A percentile compares a stretch with the other conserved stretches of the same genome.
Evolutionary conservation across 2,113 vertebrate genomes (phyloP).

Genomic region (Nanorana parkeri): DNA sequence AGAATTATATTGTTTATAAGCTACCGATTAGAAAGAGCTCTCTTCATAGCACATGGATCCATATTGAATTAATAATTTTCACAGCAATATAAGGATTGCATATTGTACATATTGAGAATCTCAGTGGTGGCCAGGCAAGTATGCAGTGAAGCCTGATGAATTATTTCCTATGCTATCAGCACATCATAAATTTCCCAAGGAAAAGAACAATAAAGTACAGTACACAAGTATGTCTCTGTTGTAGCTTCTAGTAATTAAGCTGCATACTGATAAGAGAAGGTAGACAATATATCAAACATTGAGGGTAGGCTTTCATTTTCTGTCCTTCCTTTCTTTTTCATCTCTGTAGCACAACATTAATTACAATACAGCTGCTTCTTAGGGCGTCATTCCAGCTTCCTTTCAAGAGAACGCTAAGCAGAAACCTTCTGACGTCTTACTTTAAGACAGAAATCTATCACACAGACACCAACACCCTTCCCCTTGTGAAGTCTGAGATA

Average conservation of each 20-base stretch:
- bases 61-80: too few relatives aligned
- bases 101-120: too few relatives aligned
- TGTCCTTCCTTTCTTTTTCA: constrained; percentile 34
- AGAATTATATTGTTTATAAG: too few relatives aligned
- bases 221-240: constrained; percentile 31
- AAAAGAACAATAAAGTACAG: constrained; percentile 30
- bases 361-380: constrained; percentile 68
- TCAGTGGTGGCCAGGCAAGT: too few relatives aligned
- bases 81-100: too few relatives aligned
- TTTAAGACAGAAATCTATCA: constrained; percentile 53
- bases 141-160: not conserved
- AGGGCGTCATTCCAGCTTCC: constrained; percentile 70
- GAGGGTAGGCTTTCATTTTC: constrained; percentile 44
- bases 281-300: constrained; percentile 22
- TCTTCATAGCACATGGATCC: too few relatives aligned
- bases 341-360: constrained; percentile 57
- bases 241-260: constrained; percentile 19
- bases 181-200: constrained; percentile 44
- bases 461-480: constrained; percentile 70
- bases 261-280: constrained; percentile 27
- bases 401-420: constrained; percentile 63
- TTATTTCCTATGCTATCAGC: constrained; percentile 41
- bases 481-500: constrained; percentile 56
- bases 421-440: constrained; percentile 68
- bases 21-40: too few relatives aligned